These are phyloP conservation scores for Steatornis caripensis DNA, from an alignment of 2,113 vertebrate genomes.

Conservation along the genomic window DNA sequence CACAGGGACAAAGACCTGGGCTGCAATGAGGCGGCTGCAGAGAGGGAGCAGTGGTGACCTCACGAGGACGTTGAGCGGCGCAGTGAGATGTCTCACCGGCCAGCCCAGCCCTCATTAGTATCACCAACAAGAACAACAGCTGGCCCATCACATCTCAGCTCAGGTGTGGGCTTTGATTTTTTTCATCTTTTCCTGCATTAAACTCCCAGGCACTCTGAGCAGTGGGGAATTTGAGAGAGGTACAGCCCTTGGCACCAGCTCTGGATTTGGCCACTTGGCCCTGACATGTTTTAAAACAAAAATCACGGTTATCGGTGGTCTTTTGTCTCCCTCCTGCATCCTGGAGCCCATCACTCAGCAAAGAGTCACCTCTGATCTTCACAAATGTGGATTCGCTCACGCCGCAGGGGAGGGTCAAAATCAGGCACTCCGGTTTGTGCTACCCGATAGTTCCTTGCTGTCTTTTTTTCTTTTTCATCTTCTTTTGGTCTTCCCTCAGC, in stretches of 20 bases:
- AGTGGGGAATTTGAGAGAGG: neutral
- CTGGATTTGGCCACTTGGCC: neutral
- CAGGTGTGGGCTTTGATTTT: neutral
- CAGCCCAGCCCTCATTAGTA: neutral
- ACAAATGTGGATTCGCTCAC: neutral
- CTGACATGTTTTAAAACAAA: neutral
- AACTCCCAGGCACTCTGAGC: neutral
- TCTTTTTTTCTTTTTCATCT: neutral
- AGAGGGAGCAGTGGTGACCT: neutral
- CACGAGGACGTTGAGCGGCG: rapidly evolving
- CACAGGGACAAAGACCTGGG: neutral
- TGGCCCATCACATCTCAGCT: neutral
- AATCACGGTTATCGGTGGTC: rapidly evolving
- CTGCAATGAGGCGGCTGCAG: neutral
- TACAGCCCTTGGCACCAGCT: neutral
- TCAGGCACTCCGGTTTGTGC: neutral
- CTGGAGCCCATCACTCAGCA: neutral
- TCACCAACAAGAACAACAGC: neutral
- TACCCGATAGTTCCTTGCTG: neutral
- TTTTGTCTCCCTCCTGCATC: neutral
- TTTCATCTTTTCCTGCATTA: neutral
- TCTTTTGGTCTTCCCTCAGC: neutral
- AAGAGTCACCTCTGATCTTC: neutral
- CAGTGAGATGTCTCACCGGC: neutral
- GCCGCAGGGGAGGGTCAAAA: neutral